Conservation (phyloP, 2,888 invertebrate species). For the Theretra japonica region DNA sequence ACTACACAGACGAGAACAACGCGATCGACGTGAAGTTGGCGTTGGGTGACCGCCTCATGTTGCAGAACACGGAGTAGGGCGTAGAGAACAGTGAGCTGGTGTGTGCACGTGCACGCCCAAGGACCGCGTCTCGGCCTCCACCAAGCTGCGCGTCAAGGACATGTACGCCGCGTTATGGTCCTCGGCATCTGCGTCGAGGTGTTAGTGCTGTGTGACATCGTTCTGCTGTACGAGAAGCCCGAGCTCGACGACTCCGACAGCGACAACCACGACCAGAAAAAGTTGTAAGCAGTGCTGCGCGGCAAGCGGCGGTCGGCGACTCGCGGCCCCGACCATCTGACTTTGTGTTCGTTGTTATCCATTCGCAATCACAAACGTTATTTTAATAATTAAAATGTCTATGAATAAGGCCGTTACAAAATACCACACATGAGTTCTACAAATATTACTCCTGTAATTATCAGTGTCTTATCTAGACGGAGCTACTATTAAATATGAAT, state of each 20-base stretch:
- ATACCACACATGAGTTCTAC: no score
- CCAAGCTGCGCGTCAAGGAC: conserved; percentile 91
- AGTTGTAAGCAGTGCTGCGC: conserved; percentile 58
- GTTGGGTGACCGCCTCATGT: conserved; percentile 69
- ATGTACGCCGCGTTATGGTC: conserved; percentile 98
- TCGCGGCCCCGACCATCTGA: conserved; percentile 27
- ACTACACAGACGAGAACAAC: conserved; percentile 44
- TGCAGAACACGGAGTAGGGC: conserved; percentile 78
- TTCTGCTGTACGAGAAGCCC: conserved; percentile 97
- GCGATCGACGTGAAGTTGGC: conserved; percentile 39
- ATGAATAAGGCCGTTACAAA: no score
- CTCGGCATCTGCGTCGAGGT: conserved; percentile 98
- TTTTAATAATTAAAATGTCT: neutral
- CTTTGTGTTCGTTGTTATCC: conserved; percentile 1
- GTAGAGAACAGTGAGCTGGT: conserved; percentile 87
- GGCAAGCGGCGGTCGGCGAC: conserved; percentile 28
- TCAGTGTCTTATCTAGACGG: neutral
- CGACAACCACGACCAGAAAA: conserved; percentile 92
- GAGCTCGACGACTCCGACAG: conserved; percentile 97
- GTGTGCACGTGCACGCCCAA: conserved; percentile 58
- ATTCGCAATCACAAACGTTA: neutral
- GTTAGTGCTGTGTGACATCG: conserved; percentile 95
- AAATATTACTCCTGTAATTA: neutral
- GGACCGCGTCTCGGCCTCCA: conserved; percentile 48
- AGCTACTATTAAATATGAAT: neutral